phyloP scores from a whole-genome alignment of 1,140 invertebrate species.

The Drosophila sp. region DNA sequence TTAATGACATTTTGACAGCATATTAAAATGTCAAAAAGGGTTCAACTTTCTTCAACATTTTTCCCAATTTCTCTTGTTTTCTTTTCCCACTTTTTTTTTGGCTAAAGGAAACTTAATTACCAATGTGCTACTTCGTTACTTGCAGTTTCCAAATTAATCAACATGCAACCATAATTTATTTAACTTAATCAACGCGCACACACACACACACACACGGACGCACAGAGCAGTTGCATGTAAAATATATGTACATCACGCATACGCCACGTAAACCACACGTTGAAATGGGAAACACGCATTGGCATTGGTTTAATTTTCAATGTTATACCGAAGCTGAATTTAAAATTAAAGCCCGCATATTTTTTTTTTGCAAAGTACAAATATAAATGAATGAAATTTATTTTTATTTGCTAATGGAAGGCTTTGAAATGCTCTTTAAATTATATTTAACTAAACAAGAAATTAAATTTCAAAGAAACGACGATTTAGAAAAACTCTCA shows the following conservation, averaged over 20 bases:
- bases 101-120: slow-evolving; percentile 40
- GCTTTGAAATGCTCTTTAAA: not conserved
- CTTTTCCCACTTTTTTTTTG: slow-evolving; percentile 16
- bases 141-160: slow-evolving; percentile 59
- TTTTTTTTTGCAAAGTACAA: slow-evolving; percentile 1
- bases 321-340: slow-evolving; percentile 6
- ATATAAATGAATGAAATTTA: not conserved
- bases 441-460: not conserved
- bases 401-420: not conserved
- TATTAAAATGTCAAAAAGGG: slow-evolving; percentile 64
- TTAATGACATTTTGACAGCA: slow-evolving; percentile 63
- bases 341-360: slow-evolving; percentile 8
- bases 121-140: slow-evolving; percentile 30
- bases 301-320: slow-evolving; percentile 39
- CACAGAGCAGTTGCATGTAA: slow-evolving; percentile 15
- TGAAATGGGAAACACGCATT: slow-evolving; percentile 23
- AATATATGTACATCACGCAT: slow-evolving; percentile 54
- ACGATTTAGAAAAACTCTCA: no score
- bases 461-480: no score
- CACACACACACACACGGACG: slow-evolving; percentile 15
- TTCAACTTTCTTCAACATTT: slow-evolving; percentile 21
- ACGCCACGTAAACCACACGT: slow-evolving; percentile 43
- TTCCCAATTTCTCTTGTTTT: not conserved
- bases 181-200: slow-evolving; percentile 62
- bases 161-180: slow-evolving; percentile 67